Conservation (phyloP, 2,113 vertebrate species). For the Hippoglossus stenolepis region DNA sequence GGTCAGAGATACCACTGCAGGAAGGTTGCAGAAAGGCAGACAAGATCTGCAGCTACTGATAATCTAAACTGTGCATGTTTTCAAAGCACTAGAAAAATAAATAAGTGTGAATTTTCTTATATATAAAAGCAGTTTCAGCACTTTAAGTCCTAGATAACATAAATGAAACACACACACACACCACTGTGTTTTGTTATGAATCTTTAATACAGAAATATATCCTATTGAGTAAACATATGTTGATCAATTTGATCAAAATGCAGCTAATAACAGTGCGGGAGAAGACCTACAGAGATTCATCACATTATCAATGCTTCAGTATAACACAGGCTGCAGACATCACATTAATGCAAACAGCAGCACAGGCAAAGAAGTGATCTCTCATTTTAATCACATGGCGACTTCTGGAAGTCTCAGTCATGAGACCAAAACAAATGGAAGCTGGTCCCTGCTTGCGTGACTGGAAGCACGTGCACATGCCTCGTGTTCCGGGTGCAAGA, state of each 20-base stretch:
- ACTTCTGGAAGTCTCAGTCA: slow-evolving; percentile 59
- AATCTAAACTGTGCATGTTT: no score
- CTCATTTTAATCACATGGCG: slow-evolving; percentile 2
- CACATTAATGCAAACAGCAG: slow-evolving; percentile 33
- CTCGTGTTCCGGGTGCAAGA: neutral
- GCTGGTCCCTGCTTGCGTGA: neutral
- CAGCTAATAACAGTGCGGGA: neutral
- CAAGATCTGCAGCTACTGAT: neutral
- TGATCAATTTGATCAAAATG: slow-evolving; percentile 68
- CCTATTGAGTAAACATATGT: slow-evolving; percentile 31
- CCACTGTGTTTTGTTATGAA: slow-evolving; percentile 10
- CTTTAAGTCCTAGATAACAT: neutral
- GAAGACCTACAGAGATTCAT: neutral
- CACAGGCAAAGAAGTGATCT: neutral
- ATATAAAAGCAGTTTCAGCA: no score
- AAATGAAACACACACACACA: neutral
- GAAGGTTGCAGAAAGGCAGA: neutral
- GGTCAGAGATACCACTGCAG: neutral
- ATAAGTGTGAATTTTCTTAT: no score
- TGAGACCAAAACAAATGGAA: neutral
- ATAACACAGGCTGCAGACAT: neutral
- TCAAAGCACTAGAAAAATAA: no score
- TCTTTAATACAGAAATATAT: slow-evolving; percentile 55
- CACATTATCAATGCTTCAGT: neutral
- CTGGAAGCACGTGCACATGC: neutral